phyloP scores from a whole-genome alignment of 2,888 invertebrate species.

The Ichneumoninae sp. region DNA sequence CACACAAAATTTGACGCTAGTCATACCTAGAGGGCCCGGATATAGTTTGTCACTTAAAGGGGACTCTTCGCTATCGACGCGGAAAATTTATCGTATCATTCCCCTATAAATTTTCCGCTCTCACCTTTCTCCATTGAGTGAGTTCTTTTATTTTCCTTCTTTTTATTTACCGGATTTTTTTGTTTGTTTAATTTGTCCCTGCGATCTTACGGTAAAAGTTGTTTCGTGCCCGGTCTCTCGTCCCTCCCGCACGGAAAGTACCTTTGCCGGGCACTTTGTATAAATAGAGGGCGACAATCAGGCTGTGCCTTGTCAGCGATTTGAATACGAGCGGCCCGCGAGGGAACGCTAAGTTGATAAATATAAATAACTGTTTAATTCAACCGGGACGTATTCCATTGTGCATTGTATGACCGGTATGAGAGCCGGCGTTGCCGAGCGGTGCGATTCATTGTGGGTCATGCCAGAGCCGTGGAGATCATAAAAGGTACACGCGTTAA shows the following conservation, averaged over 20 bases:
- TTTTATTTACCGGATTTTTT: neutral
- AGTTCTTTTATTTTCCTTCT: neutral
- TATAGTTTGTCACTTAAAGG: slow-evolving; percentile 9
- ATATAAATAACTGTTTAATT: slow-evolving; percentile 75
- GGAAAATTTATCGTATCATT: neutral
- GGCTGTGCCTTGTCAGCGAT: slow-evolving; percentile 48
- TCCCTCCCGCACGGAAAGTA: neutral
- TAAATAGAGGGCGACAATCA: slow-evolving; percentile 3
- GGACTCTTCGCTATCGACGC: slow-evolving; percentile 2
- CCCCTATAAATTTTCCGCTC: neutral
- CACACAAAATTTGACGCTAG: slow-evolving; percentile 45
- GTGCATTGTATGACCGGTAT: slow-evolving; percentile 70
- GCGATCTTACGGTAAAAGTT: neutral
- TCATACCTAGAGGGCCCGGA: slow-evolving; percentile 28
- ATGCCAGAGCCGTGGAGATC: slow-evolving; percentile 37
- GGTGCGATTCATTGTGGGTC: slow-evolving; percentile 46
- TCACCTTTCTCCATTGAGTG: neutral
- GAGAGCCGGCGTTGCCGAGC: slow-evolving; percentile 33
- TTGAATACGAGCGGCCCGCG: slow-evolving; percentile 55
- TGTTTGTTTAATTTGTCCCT: neutral
- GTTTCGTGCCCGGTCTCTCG: neutral
- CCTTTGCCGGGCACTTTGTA: neutral
- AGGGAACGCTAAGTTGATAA: slow-evolving; percentile 66
- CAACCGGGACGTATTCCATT: slow-evolving; percentile 70
- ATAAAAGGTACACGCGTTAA: slow-evolving; percentile 44